Conservation (phyloP, 2,113 vertebrate genomes). For the Aspidoscelis tigris region DNA sequence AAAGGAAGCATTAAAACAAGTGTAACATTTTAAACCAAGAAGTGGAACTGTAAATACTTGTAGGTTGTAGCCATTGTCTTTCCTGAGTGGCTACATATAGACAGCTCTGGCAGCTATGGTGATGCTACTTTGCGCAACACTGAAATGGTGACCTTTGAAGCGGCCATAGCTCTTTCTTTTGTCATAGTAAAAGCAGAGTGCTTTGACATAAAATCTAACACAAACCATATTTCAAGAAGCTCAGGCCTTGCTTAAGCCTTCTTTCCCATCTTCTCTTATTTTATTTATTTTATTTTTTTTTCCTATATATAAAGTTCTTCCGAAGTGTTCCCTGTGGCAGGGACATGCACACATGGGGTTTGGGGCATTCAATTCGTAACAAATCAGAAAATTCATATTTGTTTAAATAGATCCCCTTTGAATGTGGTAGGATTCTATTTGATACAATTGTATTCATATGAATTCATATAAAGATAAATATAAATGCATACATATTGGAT, state of each 20-base stretch:
- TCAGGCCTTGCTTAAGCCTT: neutral
- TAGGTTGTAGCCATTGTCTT: neutral
- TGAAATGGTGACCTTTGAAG: neutral
- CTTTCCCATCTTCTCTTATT: neutral
- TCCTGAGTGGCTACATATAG: slow-evolving; percentile 16
- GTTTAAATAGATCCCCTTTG: too few relatives aligned
- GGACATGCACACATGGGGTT: too few relatives aligned
- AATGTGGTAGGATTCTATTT: too few relatives aligned
- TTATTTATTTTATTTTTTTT: neutral
- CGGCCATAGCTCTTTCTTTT: neutral
- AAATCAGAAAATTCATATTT: too few relatives aligned
- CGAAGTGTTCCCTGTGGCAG: too few relatives aligned
- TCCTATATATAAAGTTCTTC: neutral
- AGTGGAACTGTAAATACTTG: slow-evolving; percentile 31
- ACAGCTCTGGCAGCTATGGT: neutral
- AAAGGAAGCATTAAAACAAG: slow-evolving; percentile 12
- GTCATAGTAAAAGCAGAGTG: neutral
- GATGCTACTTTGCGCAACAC: neutral
- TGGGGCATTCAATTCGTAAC: too few relatives aligned
- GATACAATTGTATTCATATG: too few relatives aligned
- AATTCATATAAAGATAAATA: too few relatives aligned
- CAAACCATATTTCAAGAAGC: neutral
- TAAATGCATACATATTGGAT: too few relatives aligned
- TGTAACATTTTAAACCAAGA: neutral
- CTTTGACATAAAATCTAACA: neutral